A percentile compares a stretch with the other conserved stretches of the same genome.
phyloP scores from a whole-genome alignment of 2,113 vertebrate species.

The Stercorarius parasiticus region DNA sequence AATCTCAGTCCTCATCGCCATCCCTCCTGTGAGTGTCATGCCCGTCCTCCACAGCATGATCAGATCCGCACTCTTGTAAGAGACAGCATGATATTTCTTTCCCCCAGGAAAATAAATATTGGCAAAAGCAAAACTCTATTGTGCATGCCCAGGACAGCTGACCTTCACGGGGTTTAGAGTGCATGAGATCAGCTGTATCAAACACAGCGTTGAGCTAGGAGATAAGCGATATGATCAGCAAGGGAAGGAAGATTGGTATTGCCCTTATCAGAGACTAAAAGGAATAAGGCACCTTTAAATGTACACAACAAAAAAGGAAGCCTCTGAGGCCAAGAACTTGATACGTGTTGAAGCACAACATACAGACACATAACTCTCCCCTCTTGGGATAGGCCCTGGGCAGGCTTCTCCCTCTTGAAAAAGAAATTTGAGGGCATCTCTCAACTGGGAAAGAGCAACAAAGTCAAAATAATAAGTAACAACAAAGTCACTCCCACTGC shows the following conservation, averaged over 20 bases:
- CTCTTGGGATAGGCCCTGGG: background rate
- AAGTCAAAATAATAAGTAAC: background rate
- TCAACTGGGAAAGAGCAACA: background rate
- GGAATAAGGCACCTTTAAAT: background rate
- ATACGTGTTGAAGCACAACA: background rate
- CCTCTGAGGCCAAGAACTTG: background rate
- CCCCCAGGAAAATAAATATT: background rate
- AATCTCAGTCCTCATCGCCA: background rate
- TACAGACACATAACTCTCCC: background rate
- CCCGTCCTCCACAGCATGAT: fast-evolving
- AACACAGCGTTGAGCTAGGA: background rate
- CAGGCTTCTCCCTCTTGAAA: background rate
- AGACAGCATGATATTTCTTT: fast-evolving
- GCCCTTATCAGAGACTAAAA: background rate
- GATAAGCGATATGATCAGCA: background rate
- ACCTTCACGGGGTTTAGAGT: background rate
- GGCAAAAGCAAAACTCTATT: background rate
- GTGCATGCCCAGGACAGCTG: fast-evolving
- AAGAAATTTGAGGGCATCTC: background rate
- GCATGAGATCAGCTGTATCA: background rate
- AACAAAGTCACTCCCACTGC: background rate
- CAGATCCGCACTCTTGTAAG: background rate
- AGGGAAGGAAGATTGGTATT: background rate
- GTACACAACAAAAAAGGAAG: background rate
- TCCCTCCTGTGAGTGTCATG: fast-evolving